Evolutionary conservation across 2,797 vertebrate species (phyloP), one percentile per base, ranked within the genome.

Genomic region (Aphelocoma californica): DNA sequence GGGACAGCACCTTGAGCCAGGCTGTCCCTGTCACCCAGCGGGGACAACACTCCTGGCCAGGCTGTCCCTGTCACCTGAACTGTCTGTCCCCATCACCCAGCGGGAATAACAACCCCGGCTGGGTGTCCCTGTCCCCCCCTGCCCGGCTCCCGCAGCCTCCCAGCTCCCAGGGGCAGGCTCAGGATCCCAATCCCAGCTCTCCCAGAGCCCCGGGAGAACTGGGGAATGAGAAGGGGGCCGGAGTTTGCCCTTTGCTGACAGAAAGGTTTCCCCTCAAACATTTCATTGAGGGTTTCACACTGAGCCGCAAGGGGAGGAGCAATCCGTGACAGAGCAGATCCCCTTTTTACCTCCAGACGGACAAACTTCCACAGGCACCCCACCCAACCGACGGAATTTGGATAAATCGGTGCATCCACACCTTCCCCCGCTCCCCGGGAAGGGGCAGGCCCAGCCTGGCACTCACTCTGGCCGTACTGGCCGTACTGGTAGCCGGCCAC

Each of bases 401-500:
- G 54, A 2, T 0, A 8, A 28, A 64, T 7, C 0, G 2, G 7
- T 3, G 18, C 1, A 12, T 6, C 57, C 61, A 6, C 8, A 18
- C 3, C 17, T 26, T 48, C 40, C 40, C 14, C 17, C 9, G 3
- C 0, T 28, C 65, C 40, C 61, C 3, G 0, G 3, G 7, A 7
- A 32, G 10, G 1, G 44, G 23, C 14, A 4, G 17, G 3, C 1
- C 23, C 75, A 42, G 51, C 31, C 81, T 7, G 5, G 8, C 94
- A 99, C 99, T 98, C 93, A 99, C 99, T 99, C 96, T 99, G 99
- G 58, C 99, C 98, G 0, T 99, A 99, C 96, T 99, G 99, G 96
- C 99, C 98, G 25, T 99, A 99, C 96, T 99, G 99, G 98, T 99
- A 99, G 75, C 99, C 98, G 14, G 99, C 99, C 97, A 99, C 99